phyloP scores from a whole-genome alignment of 1,140 invertebrate genomes.

The Drosophila nigromelanica region DNA sequence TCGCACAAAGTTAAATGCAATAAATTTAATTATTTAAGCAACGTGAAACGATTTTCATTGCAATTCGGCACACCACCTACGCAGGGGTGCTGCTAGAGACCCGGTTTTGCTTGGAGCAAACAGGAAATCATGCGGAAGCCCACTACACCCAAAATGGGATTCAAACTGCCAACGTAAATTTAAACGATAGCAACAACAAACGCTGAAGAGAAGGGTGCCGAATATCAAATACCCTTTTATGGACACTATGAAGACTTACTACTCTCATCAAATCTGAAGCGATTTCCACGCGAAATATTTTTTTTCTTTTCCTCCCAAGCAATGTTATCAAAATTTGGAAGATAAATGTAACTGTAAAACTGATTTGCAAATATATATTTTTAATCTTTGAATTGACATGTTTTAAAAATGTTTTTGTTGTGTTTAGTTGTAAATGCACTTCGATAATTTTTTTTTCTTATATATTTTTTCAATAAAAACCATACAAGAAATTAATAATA shows the following conservation, averaged over 20 bases:
- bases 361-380: too few species aligned
- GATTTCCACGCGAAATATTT: too few species aligned
- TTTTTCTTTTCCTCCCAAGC: too few species aligned
- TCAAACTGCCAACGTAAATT: conserved; percentile 68
- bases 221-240: background rate
- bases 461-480: too few species aligned
- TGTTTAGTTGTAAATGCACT: too few species aligned
- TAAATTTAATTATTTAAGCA: conserved; percentile 53
- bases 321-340: too few species aligned
- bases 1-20: conserved; percentile 59
- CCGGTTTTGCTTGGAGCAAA: conserved; percentile 17
- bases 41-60: conserved; percentile 32
- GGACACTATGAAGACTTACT: background rate
- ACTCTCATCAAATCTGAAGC: too few species aligned
- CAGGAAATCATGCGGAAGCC: conserved; percentile 59
- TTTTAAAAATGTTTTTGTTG: too few species aligned
- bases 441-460: too few species aligned
- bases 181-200: conserved; percentile 38
- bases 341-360: too few species aligned
- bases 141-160: conserved; percentile 67
- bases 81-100: background rate
- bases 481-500: too few species aligned
- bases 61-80: background rate
- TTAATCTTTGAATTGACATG: too few species aligned
- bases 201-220: background rate